phyloP scores from a whole-genome alignment of 2,113 vertebrate genomes.

The Pogona vitticeps region DNA sequence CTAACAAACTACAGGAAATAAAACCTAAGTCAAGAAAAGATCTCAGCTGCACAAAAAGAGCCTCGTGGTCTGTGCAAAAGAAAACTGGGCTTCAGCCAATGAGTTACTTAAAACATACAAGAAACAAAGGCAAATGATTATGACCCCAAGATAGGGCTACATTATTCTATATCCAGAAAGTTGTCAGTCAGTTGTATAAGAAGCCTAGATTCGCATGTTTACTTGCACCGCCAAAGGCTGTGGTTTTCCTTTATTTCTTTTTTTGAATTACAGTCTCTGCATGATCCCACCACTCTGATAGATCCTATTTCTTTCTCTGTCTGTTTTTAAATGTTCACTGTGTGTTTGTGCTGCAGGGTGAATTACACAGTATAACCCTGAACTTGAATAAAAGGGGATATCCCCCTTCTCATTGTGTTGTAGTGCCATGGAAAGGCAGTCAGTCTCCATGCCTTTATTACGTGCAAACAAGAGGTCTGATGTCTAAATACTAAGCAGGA shows the following conservation, averaged over 20 bases:
- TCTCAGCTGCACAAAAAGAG: slow-evolving; percentile 24
- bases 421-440: not conserved
- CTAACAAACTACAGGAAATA: not conserved
- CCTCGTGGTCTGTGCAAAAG: not conserved
- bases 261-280: not conserved
- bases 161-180: slow-evolving; percentile 33
- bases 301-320: not conserved
- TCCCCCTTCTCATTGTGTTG: not conserved
- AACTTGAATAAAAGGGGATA: not conserved
- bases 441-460: not conserved
- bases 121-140: slow-evolving; percentile 44
- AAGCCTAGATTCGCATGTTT: slow-evolving; percentile 25
- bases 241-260: slow-evolving; percentile 23
- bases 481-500: not conserved
- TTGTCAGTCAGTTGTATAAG: slow-evolving; percentile 24
- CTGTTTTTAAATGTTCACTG: not conserved
- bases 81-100: slow-evolving; percentile 38
- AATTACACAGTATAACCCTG: not conserved
- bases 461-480: not conserved
- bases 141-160: slow-evolving; percentile 38
- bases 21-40: slow-evolving; percentile 28
- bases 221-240: not conserved
- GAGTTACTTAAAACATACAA: slow-evolving; percentile 52
- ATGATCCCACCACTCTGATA: slow-evolving; percentile 3
- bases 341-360: not conserved